These are phyloP conservation scores for Blomia tropicalis DNA, from an alignment of 2,888 invertebrate species.

Conservation along the genomic window DNA sequence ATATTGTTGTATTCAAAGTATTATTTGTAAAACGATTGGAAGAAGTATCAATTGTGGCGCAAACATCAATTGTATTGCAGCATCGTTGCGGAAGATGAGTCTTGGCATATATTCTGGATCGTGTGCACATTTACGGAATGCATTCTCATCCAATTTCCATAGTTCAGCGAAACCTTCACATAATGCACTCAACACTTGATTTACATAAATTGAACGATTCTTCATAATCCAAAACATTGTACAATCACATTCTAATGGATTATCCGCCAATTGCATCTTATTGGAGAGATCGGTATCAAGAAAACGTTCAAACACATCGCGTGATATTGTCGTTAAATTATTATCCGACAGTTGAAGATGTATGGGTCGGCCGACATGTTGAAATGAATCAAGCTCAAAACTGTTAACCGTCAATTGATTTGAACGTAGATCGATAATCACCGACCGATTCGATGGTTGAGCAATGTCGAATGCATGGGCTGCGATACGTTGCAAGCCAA, in stretches of 20 bases:
- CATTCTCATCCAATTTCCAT: constrained; percentile 17
- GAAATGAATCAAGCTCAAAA: constrained; percentile 16
- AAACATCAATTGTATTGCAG: background rate
- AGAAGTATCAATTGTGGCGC: background rate
- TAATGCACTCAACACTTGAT: constrained; percentile 12
- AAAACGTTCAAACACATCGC: background rate
- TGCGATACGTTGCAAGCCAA: background rate
- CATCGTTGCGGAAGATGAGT: constrained; percentile 8
- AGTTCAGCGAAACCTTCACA: constrained; percentile 14
- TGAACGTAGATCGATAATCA: constrained; percentile 14
- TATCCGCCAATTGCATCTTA: constrained; percentile 9
- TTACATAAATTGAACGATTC: background rate
- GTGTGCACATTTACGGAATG: background rate
- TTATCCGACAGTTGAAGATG: constrained; percentile 13
- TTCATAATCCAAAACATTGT: constrained; percentile 8
- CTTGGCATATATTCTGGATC: constrained; percentile 2
- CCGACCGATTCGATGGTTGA: constrained; percentile 1
- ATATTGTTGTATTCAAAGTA: background rate
- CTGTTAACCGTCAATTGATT: constrained; percentile 17
- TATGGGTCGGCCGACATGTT: constrained; percentile 10
- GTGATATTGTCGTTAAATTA: constrained; percentile 2
- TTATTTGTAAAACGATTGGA: constrained; percentile 1
- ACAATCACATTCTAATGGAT: constrained; percentile 21
- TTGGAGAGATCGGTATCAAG: constrained; percentile 4
- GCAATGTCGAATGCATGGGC: constrained; percentile 22